Conservation (phyloP, 2,797 vertebrate species). For the Streptopelia turtur region DNA sequence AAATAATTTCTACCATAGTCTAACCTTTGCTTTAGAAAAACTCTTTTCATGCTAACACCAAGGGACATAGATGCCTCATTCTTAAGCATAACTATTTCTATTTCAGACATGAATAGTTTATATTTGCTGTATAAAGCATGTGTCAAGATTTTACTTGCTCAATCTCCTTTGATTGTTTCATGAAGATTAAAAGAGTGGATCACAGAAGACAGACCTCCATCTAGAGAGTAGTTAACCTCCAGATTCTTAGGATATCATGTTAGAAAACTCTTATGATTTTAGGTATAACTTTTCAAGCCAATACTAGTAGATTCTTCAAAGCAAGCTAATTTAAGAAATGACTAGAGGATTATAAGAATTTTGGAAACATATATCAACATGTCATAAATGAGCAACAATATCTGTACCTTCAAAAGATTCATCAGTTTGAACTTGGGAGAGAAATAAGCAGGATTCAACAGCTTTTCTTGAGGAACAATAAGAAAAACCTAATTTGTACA, state of each 20-base stretch:
- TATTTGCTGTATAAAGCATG: background rate
- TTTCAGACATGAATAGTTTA: background rate
- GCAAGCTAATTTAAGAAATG: background rate
- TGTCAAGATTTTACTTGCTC: background rate
- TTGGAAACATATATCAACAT: background rate
- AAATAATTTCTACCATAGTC: background rate
- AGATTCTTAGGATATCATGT: background rate
- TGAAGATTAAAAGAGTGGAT: background rate
- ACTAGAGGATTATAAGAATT: background rate
- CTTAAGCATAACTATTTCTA: background rate
- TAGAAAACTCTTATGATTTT: background rate
- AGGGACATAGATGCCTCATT: background rate
- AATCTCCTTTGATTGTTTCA: background rate
- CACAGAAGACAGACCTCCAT: background rate
- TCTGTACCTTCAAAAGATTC: background rate
- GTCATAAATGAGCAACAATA: background rate
- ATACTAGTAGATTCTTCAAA: background rate
- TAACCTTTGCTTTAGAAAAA: background rate
- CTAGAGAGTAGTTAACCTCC: background rate
- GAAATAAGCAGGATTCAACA: background rate
- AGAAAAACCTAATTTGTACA: background rate
- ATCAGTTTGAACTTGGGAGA: background rate
- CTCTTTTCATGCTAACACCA: background rate
- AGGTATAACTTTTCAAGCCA: background rate
- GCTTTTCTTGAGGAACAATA: background rate